Base-by-base conservation (phyloP, 2,797 vertebrate genomes). In the Hafferia zeledoni region DNA sequence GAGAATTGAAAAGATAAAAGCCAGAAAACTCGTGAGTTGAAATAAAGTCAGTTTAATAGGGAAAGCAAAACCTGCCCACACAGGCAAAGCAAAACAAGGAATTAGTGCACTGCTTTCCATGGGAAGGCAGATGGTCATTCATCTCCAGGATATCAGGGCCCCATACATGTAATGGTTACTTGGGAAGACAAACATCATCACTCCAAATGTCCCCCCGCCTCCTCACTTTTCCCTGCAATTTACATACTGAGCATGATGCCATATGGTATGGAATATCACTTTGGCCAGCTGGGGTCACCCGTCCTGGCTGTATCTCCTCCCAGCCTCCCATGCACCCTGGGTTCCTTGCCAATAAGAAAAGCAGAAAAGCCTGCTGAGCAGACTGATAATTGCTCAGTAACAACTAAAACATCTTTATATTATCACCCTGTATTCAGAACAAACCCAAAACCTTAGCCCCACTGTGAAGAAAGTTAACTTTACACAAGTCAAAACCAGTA, bases 161-260 rank as follows among this genome's bases (percentile, higher is more conserved):
- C 30, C 3, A 6, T 46, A 28, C 10, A 27, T 1, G 2, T 27
- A 35, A 35, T 3, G 7, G 12, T 16, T 14, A 41, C 31, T 52
- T 23, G 33, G 8, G 18, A 60, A 41, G 55, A 60, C 10, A 52
- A 46, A 60, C 4, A 25, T 13, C 17, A 23, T 30, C 24, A 13
- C 20, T 39, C 20, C 20, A 60, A 25, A 46, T 17, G 8, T 35
- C 4, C 1, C 3, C 17, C 13, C 5, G 6, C 3, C 15, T 53
- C 25, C 17, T 60, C 25, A 17, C 43, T 44, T 53, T 41, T 17
- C 31, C 37, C 30, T 17, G 25, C 30, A 23, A 15, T 59, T 41
- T 20, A 33, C 23, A 60, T 16, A 7, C 17, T 35, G 25, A 74
- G 3, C 20, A 24, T 44, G 44, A 5, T n/a, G 9, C 13, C 25